Evolutionary conservation across 2,113 vertebrate genomes (phyloP).

Genomic region (Cinclus mexicanus): DNA sequence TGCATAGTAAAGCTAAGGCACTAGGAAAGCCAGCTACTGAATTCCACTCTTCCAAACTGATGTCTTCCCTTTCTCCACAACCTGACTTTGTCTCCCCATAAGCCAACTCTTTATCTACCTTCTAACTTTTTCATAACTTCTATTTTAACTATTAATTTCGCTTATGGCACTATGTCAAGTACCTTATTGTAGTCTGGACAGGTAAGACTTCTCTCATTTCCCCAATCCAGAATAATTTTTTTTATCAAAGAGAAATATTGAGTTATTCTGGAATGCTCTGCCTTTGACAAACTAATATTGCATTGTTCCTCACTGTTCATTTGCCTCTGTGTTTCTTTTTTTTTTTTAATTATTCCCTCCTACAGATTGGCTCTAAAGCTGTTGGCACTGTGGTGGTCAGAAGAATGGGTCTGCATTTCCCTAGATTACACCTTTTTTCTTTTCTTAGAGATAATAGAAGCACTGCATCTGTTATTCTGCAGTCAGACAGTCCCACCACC

Average conservation of each 20-base stretch:
- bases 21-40: neutral
- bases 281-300: neutral
- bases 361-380: neutral
- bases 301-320: neutral
- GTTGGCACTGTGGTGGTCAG: neutral
- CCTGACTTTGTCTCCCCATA: neutral
- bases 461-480: slow-evolving; percentile 26
- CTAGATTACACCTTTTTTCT: slow-evolving; percentile 21
- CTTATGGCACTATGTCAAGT: neutral
- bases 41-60: neutral
- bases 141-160: neutral
- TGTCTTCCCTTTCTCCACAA: neutral
- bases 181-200: neutral
- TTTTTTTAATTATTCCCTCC: neutral
- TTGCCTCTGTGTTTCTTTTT: neutral
- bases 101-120: neutral
- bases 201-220: neutral
- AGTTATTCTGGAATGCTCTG: neutral
- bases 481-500: slow-evolving; percentile 63
- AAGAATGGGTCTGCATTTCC: slow-evolving; percentile 13
- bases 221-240: neutral
- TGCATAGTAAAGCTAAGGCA: neutral
- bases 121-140: neutral
- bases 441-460: slow-evolving; percentile 29
- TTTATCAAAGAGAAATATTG: neutral